A percentile compares a stretch with the other conserved stretches of the same genome.
Evolutionary conservation across 2,113 vertebrate species (phyloP).

Genomic region (Channa maculata): DNA sequence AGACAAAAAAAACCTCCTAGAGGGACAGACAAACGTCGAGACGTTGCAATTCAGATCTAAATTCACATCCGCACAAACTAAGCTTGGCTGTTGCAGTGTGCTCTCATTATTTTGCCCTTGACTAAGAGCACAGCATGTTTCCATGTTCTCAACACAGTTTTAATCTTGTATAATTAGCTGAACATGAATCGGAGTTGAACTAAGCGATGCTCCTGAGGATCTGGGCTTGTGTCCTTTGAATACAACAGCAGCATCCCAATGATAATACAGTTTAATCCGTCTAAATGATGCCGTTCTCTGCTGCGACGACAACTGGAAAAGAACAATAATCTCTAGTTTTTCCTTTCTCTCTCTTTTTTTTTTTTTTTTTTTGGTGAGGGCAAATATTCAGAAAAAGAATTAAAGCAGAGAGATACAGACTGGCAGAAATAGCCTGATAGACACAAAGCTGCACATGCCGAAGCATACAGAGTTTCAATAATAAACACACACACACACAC

Average conservation of each 20-base stretch:
- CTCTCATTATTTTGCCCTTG: not conserved
- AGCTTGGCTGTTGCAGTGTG: not conserved
- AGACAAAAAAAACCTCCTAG: not conserved
- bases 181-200: slow-evolving; percentile 23
- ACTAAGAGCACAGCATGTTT: slow-evolving; percentile 24
- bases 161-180: slow-evolving; percentile 45
- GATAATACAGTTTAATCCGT: slow-evolving; percentile 50
- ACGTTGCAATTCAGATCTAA: not conserved
- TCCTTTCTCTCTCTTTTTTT: slow-evolving; percentile 1
- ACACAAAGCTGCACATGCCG: slow-evolving; percentile 57
- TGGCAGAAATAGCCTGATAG: slow-evolving; percentile 47
- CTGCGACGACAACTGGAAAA: slow-evolving; percentile 37
- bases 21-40: not conserved
- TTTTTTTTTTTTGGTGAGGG: slow-evolving; percentile 20
- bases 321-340: slow-evolving; percentile 53
- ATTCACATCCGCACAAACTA: not conserved
- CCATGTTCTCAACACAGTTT: not conserved
- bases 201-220: slow-evolving; percentile 3
- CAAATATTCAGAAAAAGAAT: slow-evolving; percentile 57
- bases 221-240: slow-evolving; percentile 11
- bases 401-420: slow-evolving; percentile 34
- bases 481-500: slow-evolving; percentile 25
- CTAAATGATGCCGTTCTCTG: slow-evolving; percentile 32
- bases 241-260: not conserved
- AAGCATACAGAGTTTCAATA: slow-evolving; percentile 66